phyloP scores from a whole-genome alignment of 2,113 vertebrate genomes.

The Cavia porcellus region DNA sequence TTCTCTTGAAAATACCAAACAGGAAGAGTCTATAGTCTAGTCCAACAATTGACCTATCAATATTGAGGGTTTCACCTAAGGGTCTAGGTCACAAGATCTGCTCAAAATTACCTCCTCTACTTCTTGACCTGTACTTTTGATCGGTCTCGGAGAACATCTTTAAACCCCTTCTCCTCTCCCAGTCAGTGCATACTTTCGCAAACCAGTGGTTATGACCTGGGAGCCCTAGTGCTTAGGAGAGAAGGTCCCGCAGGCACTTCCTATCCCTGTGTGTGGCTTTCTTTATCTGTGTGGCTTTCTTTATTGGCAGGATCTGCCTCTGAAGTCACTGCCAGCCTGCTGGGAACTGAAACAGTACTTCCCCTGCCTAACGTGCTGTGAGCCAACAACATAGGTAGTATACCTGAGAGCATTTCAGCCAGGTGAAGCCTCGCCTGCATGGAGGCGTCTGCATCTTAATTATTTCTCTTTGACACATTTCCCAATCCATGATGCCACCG shows the following conservation, averaged over 20 bases:
- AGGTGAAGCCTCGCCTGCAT: neutral
- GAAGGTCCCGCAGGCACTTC: neutral
- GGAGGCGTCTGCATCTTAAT: neutral
- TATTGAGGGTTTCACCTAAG: slow-evolving; percentile 64
- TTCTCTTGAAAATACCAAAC: slow-evolving; percentile 79
- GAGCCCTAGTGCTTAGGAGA: neutral
- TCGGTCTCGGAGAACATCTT: neutral
- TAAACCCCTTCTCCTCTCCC: neutral
- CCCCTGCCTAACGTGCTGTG: neutral
- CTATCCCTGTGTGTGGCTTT: neutral
- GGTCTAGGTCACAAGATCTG: slow-evolving; percentile 76
- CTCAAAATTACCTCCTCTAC: neutral
- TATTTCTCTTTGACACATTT: slow-evolving; percentile 12
- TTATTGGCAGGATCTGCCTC: neutral
- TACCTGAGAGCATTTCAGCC: neutral
- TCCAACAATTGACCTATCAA: slow-evolving; percentile 62
- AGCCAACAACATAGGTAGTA: neutral
- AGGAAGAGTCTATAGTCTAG: slow-evolving; percentile 80
- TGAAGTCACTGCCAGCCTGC: neutral
- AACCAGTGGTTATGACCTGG: slow-evolving; percentile 2
- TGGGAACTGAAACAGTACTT: neutral
- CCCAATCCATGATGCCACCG: rapidly evolving
- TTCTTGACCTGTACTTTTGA: neutral
- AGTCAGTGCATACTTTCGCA: neutral
- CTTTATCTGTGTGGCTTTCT: neutral